Evolutionary conservation across 2,113 vertebrate genomes (phyloP).

Genomic region (Ciconia stormi): DNA sequence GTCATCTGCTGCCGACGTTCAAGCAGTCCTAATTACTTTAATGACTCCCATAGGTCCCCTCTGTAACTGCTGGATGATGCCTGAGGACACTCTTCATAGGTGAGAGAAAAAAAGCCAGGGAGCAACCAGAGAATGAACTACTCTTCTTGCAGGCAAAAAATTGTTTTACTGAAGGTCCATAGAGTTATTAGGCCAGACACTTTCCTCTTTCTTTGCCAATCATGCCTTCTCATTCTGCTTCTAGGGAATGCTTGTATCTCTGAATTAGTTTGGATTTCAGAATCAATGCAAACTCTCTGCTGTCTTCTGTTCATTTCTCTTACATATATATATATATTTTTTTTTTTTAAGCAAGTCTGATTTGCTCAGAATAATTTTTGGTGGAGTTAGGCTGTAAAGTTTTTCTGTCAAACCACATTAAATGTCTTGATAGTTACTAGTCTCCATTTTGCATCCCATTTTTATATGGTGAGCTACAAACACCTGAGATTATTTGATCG

Average conservation of each 20-base stretch:
- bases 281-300: background rate
- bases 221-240: background rate
- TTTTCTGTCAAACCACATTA: background rate
- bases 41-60: conserved; percentile 26
- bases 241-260: background rate
- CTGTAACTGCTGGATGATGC: conserved; percentile 20
- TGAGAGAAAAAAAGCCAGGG: background rate
- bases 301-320: background rate
- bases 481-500: background rate
- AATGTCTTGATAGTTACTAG: background rate
- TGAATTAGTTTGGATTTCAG: background rate
- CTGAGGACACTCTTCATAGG: conserved; percentile 18
- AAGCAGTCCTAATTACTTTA: conserved; percentile 48
- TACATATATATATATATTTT: accelerated
- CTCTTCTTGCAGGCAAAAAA: background rate
- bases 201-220: background rate
- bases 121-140: background rate
- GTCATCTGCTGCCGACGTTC: conserved; percentile 43
- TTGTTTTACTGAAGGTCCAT: background rate
- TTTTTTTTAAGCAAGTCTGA: background rate
- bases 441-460: background rate
- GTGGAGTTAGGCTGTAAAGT: background rate
- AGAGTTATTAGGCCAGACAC: background rate
- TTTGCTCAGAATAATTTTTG: background rate
- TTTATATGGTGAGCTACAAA: background rate